Base-by-base conservation (phyloP, 37 sponge, comb jelly and placozoan species). In the Ianthella basta region DNA sequence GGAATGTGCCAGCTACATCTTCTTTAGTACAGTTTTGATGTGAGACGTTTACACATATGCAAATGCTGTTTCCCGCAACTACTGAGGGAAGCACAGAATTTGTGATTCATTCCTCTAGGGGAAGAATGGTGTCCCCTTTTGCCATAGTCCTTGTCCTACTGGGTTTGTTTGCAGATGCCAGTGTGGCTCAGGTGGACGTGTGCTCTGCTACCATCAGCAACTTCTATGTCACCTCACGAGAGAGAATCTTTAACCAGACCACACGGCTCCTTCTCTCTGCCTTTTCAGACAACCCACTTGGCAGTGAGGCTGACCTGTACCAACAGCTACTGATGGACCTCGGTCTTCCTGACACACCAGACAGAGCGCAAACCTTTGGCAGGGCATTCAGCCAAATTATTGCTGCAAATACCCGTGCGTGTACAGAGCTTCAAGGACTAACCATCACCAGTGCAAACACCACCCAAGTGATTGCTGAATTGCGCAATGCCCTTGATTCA, bases 171-270 rank as follows among this genome's bases (percentile, higher is more conserved):
- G 50, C 50, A 44, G 50, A 8, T 8, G 8, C 50, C 50, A 44
- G 50, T 44, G 6, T 8, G 19, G 70, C 4, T 0, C 70, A 75
- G 40, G 20, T 24, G 14, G 39, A 40, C 53, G 12, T 19, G 2
- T 75, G 78, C 10, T 6, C 78, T n/a, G 40, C 78, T 24, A 25
- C 78, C 24, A 32, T 75, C 53, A 75, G 78, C 78, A 75, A 75
- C 54, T 75, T 40, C 78, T 75, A 75, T 41, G 78, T 75, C 40
- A 36, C 37, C 12, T 13, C 78, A 24, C 44, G 78, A 6, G 78
- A 75, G 78, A 16, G 39, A 53, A 75, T 75, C 18, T 75, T 75
- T 12, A 53, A 19, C 25, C 78, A 75, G 54, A 50, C 54, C 4
- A 36, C 37, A 13, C 25, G 25, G 20, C 24, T 75, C 25, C 37